phyloP scores from a whole-genome alignment of 2,113 vertebrate genomes.

The Prionailurus viverrinus region DNA sequence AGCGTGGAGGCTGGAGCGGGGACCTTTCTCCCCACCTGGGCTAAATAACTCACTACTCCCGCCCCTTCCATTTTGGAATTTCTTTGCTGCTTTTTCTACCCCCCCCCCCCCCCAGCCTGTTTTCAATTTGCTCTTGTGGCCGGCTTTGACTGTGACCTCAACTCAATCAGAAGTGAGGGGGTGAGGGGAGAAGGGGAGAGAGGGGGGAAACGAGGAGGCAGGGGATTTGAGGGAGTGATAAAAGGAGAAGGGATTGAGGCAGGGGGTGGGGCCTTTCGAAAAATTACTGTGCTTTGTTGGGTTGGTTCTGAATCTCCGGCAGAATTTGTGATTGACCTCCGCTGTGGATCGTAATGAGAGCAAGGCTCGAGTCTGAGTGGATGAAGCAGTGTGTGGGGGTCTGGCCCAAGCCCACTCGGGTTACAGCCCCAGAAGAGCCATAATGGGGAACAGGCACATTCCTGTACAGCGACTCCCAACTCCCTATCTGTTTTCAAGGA shows the following conservation, averaged over 20 bases:
- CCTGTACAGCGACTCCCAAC: conserved; percentile 85
- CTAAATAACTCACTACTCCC: conserved; percentile 13
- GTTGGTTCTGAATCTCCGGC: conserved; percentile 85
- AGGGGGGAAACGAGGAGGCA: background rate
- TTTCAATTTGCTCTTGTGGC: conserved; percentile 89
- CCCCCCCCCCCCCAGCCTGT: conserved; percentile 85
- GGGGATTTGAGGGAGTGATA: conserved; percentile 43
- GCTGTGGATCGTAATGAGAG: conserved; percentile 86
- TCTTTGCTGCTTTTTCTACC: conserved; percentile 83
- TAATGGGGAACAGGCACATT: conserved; percentile 90
- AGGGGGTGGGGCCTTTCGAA: background rate
- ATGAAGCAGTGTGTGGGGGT: conserved; percentile 87
- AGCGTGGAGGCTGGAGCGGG: background rate
- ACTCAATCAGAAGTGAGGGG: conserved; percentile 81
- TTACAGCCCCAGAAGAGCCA: conserved; percentile 89
- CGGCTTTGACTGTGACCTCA: conserved; percentile 87
- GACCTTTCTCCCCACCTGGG: conserved; percentile 69
- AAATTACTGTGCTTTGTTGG: conserved; percentile 72
- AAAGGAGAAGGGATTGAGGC: conserved; percentile 29
- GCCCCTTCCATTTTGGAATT: conserved; percentile 58
- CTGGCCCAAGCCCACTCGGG: conserved; percentile 86
- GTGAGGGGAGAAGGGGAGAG: background rate
- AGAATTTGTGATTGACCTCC: conserved; percentile 84
- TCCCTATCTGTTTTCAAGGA: conserved; percentile 89
- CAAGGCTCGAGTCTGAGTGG: conserved; percentile 84